Evolutionary conservation across 1,140 invertebrate genomes (phyloP).

Genomic region (Globodera rostochiensis): DNA sequence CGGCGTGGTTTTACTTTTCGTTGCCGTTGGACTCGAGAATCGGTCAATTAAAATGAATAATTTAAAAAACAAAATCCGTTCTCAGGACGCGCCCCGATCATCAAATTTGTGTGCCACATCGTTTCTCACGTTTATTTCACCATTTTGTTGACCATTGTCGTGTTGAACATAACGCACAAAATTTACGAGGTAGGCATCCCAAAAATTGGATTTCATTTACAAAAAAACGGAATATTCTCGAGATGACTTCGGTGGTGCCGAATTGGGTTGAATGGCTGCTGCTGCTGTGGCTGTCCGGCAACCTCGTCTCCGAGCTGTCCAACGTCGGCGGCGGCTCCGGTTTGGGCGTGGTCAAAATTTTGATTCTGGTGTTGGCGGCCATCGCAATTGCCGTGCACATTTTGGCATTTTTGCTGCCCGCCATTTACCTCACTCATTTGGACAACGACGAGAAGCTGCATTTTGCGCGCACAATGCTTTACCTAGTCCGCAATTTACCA

Average conservation of each 20-base stretch:
- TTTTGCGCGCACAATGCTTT: conserved; percentile 64
- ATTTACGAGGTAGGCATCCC: conserved; percentile 45
- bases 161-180: conserved; percentile 62
- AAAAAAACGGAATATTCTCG: neutral
- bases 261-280: conserved; percentile 95
- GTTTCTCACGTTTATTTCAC: conserved; percentile 88
- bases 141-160: conserved; percentile 77
- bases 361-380: conserved; percentile 87
- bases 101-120: conserved; percentile 98
- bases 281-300: conserved; percentile 89
- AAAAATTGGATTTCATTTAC: neutral
- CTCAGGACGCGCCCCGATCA: conserved; percentile 76
- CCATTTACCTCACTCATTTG: conserved; percentile 70
- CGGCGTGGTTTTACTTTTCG: conserved; percentile 93
- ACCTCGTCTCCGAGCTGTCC: conserved; percentile 90
- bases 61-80: conserved; percentile 35
- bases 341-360: conserved; percentile 75
- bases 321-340: conserved; percentile 93
- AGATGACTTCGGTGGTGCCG: conserved; percentile 73
- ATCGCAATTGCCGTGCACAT: conserved; percentile 88
- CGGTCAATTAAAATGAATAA: conserved; percentile 67
- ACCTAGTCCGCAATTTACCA: conserved; percentile 45
- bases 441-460: conserved; percentile 62
- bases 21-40: conserved; percentile 91
- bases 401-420: conserved; percentile 72